phyloP scores from a whole-genome alignment of 2,113 vertebrate species.

The Morone saxatilis region DNA sequence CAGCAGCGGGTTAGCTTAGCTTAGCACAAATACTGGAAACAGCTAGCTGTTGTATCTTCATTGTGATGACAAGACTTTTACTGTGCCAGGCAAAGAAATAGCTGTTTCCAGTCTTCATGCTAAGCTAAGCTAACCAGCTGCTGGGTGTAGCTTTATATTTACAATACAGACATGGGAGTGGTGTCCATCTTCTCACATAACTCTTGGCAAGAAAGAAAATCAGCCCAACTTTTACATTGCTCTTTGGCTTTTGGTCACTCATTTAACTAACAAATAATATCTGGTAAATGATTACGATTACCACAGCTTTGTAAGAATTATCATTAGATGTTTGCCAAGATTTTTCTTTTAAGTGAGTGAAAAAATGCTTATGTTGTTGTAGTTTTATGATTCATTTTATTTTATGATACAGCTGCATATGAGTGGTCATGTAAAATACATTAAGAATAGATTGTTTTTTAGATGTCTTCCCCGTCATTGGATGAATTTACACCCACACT shows the following conservation, averaged over 20 bases:
- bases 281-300: neutral
- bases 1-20: neutral
- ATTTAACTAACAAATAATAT: neutral
- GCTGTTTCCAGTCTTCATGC: neutral
- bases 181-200: neutral
- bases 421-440: rapidly evolving
- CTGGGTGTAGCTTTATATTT: neutral
- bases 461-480: neutral
- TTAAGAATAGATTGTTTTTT: neutral
- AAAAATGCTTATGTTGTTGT: neutral
- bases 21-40: neutral
- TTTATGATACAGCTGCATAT: neutral
- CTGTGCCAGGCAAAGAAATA: too few species aligned
- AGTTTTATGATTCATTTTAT: neutral
- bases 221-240: neutral
- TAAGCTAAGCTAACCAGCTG: neutral
- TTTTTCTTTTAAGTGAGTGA: neutral
- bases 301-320: neutral
- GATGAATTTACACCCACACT: constrained; percentile 12
- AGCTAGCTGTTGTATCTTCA: too few species aligned
- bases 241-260: neutral
- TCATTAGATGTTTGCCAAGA: neutral
- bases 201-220: neutral
- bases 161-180: neutral
- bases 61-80: too few species aligned